A percentile compares a stretch with the other conserved stretches of the same genome.
phyloP scores from a whole-genome alignment of 2,113 vertebrate genomes.

The Ictidomys tridecemlineatus region DNA sequence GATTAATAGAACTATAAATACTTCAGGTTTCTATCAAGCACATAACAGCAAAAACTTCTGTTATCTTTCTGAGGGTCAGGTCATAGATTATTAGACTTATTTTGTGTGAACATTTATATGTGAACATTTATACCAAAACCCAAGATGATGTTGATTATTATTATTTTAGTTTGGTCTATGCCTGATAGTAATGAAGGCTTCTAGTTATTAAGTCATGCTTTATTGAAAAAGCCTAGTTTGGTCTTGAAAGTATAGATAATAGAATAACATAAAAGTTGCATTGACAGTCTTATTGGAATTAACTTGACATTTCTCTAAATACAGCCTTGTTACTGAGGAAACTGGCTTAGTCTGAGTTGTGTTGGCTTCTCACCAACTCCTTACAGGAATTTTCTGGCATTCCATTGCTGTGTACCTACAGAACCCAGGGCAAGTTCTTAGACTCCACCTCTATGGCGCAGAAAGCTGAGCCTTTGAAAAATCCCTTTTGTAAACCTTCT shows the following conservation, averaged over 20 bases:
- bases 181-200: constrained; percentile 34
- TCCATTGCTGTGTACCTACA: constrained; percentile 53
- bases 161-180: constrained; percentile 17
- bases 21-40: not conserved
- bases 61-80: not conserved
- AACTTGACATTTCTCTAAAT: constrained; percentile 56
- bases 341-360: constrained; percentile 56
- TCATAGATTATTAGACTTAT: not conserved
- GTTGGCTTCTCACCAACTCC: constrained; percentile 67
- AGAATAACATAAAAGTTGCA: constrained; percentile 5
- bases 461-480: constrained; percentile 60
- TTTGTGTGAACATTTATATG: not conserved
- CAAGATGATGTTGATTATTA: not conserved
- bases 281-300: constrained; percentile 48
- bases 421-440: constrained; percentile 46
- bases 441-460: not conserved
- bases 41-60: not conserved
- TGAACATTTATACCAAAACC: not conserved
- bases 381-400: constrained; percentile 78
- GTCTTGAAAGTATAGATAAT: not conserved
- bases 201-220: not conserved
- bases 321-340: constrained; percentile 44
- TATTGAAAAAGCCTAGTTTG: constrained; percentile 40
- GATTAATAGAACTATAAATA: constrained; percentile 44
- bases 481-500: constrained; percentile 47